Evolutionary conservation across 2,888 invertebrate genomes (phyloP), one percentile per base, ranked within the genome.

Genomic region (Drosophila prostipennis): DNA sequence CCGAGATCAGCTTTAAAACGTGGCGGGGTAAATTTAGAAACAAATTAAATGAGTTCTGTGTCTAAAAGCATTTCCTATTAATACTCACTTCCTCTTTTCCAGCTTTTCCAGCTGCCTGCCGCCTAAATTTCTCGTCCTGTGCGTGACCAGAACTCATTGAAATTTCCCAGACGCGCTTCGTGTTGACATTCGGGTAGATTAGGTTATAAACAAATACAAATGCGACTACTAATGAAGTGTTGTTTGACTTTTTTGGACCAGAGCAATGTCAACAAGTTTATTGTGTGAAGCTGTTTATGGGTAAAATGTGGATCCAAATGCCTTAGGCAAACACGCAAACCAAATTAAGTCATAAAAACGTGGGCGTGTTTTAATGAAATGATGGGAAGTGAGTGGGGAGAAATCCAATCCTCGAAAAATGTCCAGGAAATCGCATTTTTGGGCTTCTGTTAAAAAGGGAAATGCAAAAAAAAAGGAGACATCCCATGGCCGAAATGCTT

Each of bases 241-340:
- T 82, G 87, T 84, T 80, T 81, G 84, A 65, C 74, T 83, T 55
- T 29, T 49, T 42, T 46, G 45, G 46, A 39, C 58, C 61, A 54
- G 53, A 58, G 57, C 75, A 85, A 74, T 85, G 86, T 87, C 87
- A 87, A 87, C 82, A 82, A 74, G 83, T 82, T 79, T 72, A 87
- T 85, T 85, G 87, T 87, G 82, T 74, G 82, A 82, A 87, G 80
- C 82, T 82, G 86, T 82, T 82, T 85, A 82, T 82, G 78, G 46
- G 60, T 49, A 26, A 11, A 39, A 26, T 8, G 19, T 19, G 19
- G n/a, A n/a, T n/a, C n/a, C 19, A 19, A 19, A 19, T 2, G 39
- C 32, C 14, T 52, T 36, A n/a, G 54, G 54, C 45, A 55, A 65
- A 74, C 82, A 82, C 82, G 82, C 87, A 79, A 82, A 68, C 65